A percentile compares a stretch with the other conserved stretches of the same genome.
These are phyloP conservation scores for Athrips mouffetella DNA, from an alignment of 2,888 invertebrate genomes.

Conservation along the genomic window DNA sequence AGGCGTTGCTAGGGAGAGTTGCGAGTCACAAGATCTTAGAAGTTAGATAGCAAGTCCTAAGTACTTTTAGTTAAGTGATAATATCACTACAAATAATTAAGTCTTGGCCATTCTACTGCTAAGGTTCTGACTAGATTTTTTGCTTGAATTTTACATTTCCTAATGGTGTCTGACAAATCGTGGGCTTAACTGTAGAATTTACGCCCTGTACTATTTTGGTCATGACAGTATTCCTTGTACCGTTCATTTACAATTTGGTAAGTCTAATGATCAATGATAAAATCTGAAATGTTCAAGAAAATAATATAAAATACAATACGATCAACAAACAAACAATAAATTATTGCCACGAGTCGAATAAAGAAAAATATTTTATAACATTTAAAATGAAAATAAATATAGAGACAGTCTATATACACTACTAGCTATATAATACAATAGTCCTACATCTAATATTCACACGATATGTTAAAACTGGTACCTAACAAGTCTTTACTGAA, in stretches of 20 bases:
- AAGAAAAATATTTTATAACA: slow-evolving; percentile 36
- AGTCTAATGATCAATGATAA: slow-evolving; percentile 39
- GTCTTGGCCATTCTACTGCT: too few relatives aligned
- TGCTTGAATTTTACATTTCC: too few relatives aligned
- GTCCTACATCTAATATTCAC: slow-evolving; percentile 66
- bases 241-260: slow-evolving; percentile 20
- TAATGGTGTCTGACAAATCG: too few relatives aligned
- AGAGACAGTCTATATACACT: slow-evolving; percentile 59
- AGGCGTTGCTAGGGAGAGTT: slow-evolving; percentile 15
- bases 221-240: neutral
- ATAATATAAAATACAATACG: slow-evolving; percentile 59
- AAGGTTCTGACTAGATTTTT: too few relatives aligned
- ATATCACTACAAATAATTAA: neutral
- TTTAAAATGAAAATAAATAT: slow-evolving; percentile 40
- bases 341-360: slow-evolving; percentile 62
- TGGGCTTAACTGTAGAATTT: too few relatives aligned
- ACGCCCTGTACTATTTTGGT: too few relatives aligned
- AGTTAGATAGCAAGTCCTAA: neutral
- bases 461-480: slow-evolving; percentile 73
- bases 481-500: slow-evolving; percentile 68
- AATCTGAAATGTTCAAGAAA: slow-evolving; percentile 49
- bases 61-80: slow-evolving; percentile 3
- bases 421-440: slow-evolving; percentile 69
- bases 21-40: neutral
- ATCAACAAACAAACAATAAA: slow-evolving; percentile 58